Base-by-base conservation (phyloP, 2,113 vertebrate genomes). In the Limanda limanda region DNA sequence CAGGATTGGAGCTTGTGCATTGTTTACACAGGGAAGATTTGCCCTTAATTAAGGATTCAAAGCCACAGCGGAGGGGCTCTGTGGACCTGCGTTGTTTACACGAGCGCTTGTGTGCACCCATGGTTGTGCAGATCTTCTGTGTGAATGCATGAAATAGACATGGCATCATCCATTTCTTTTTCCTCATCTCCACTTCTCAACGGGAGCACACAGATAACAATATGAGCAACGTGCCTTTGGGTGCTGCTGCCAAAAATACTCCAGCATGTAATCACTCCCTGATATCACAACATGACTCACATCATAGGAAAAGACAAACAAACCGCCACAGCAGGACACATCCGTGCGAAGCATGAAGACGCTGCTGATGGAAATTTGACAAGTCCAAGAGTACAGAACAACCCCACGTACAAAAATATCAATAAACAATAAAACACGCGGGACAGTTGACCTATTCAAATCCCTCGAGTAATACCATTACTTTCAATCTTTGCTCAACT, bases 201-300 rank as follows among this genome's bases (percentile, higher is more conserved):
- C 75, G 64, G n/a, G 67, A 74, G 68, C 67, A 71, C 68, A 42
- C n/a, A 61, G 59, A 85, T 61, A 77, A 89, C 85, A 84, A 82
- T 66, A 82, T 57, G 59, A 88, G 74, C 60, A 69, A 78, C 73
- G 71, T 40, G 74, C 68, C 79, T 89, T 69, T 81, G 72, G 83
- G 83, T 79, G 68, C 71, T 65, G 67, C 85, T 86, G 86, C 85
- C 83, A 78, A 87, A 89, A 78, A 81, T 84, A 89, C 72, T 56
- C 71, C 18, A 48, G 59, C 3, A 25, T 71, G 66, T 81, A 87
- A 84, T 82, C 55, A 65, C 45, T 72, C 24, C 59, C 45, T 76
- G 68, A 79, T 67, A 84, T 71, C 64, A 65, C 55, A 68, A 68
- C 42, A 56, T 84, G 77, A 84, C 73, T 89, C 82, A 83, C 23